Percentiles rank a stretch among this genome's conserved stretches.
Conservation (phyloP, 2,797 vertebrate genomes). For the Eleutherodactylus coqui region DNA sequence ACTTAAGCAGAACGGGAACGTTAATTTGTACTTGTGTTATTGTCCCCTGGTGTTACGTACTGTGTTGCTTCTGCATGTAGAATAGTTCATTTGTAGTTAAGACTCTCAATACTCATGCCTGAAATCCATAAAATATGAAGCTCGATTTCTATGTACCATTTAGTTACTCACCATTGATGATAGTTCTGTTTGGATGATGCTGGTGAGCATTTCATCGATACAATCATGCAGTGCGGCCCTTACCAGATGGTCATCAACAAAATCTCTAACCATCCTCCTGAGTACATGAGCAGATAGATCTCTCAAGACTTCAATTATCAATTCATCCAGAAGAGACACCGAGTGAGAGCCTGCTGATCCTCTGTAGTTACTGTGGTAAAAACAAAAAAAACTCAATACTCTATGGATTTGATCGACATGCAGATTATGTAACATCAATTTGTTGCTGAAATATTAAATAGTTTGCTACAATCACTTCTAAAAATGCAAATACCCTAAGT, state of each 20-base stretch:
- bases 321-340: conserved; percentile 30
- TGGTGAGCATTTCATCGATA: conserved; percentile 53
- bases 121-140: neutral
- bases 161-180: conserved; percentile 57
- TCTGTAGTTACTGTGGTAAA: neutral
- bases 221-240: conserved; percentile 32
- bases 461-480: too few species aligned
- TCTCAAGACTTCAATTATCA: conserved; percentile 49
- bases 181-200: conserved; percentile 44
- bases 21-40: too few species aligned
- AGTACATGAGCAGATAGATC: conserved; percentile 41
- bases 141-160: neutral
- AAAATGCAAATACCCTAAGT: too few species aligned
- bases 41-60: too few species aligned
- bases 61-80: too few species aligned
- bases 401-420: neutral
- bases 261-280: conserved; percentile 38
- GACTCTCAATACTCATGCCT: neutral
- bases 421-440: neutral
- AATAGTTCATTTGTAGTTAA: neutral
- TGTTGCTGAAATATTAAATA: neutral
- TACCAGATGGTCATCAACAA: conserved; percentile 52
- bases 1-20: too few species aligned
- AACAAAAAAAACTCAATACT: neutral
- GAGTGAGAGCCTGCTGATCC: neutral